Evolutionary conservation across 2,888 invertebrate species (phyloP).

Genomic region (Eupithecia inturbata): DNA sequence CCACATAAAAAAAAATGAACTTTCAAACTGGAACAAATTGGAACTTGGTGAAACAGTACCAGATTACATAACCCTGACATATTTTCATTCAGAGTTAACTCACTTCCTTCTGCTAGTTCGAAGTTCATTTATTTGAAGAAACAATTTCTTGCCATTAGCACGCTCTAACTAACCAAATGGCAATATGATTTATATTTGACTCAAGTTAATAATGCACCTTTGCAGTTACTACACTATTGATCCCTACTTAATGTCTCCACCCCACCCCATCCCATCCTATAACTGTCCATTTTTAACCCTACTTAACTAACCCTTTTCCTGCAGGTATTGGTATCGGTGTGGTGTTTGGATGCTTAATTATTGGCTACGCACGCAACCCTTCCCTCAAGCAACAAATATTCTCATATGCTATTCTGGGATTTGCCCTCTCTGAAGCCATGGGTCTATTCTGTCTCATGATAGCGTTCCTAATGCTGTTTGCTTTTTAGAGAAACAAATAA

Average conservation of each 20-base stretch:
- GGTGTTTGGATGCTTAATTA: constrained; percentile 97
- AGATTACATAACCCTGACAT: constrained; percentile 61
- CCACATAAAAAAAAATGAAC: not conserved
- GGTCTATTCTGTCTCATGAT: constrained; percentile 99
- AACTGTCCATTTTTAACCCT: constrained; percentile 13
- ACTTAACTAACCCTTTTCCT: constrained; percentile 50
- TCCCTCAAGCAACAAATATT: constrained; percentile 99
- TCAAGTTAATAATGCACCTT: not conserved
- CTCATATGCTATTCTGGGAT: constrained; percentile 98
- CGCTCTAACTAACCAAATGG: no score
- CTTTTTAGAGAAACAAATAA: constrained; percentile 85
- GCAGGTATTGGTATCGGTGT: constrained; percentile 98
- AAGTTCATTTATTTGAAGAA: constrained; percentile 37
- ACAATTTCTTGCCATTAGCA: not conserved
- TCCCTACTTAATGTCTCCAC: not conserved
- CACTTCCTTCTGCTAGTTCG: constrained; percentile 43
- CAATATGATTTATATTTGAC: not conserved
- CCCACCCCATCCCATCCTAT: not conserved
- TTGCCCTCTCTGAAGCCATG: constrained; percentile 99
- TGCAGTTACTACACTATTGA: not conserved
- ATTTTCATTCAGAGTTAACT: constrained; percentile 45
- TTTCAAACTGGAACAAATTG: not conserved
- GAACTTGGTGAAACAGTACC: not conserved
- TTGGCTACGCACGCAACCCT: constrained; percentile 98
- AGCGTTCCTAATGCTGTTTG: constrained; percentile 98